Evolutionary conservation across 1,140 invertebrate genomes (phyloP).

Genomic region (Pantala flavescens): DNA sequence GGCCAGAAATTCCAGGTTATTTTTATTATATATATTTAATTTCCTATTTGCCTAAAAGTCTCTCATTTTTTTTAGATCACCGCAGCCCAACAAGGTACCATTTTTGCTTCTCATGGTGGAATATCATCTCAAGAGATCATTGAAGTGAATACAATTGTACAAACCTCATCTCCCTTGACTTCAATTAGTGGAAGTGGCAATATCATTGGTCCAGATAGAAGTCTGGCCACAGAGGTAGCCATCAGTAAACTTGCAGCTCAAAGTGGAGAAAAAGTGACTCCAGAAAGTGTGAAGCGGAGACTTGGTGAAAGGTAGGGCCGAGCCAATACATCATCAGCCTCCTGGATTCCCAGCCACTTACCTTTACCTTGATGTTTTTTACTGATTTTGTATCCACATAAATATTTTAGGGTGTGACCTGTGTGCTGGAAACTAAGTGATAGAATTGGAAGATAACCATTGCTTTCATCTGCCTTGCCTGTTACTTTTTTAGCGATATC

Average conservation of each 20-base stretch:
- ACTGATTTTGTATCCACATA: too few relatives aligned
- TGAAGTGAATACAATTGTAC: not conserved
- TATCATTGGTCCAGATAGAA: not conserved
- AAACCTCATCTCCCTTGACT: not conserved
- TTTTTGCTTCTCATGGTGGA: conserved; percentile 22
- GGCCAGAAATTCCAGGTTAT: too few relatives aligned
- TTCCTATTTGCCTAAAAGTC: too few relatives aligned
- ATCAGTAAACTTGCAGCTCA: conserved; percentile 6
- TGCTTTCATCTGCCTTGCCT: too few relatives aligned
- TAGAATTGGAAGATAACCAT: too few relatives aligned
- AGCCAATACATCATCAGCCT: not conserved
- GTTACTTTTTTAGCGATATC: too few relatives aligned
- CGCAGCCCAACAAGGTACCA: conserved; percentile 41
- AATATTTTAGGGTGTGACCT: too few relatives aligned
- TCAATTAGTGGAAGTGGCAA: not conserved
- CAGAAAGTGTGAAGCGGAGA: not conserved
- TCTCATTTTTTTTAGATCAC: conserved; percentile 33
- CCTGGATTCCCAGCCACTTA: too few relatives aligned
- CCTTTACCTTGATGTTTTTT: too few relatives aligned
- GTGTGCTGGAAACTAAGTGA: too few relatives aligned
- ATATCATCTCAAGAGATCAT: not conserved
- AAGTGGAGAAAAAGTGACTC: conserved; percentile 5
- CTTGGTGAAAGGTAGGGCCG: not conserved
- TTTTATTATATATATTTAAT: too few relatives aligned
- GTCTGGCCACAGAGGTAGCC: not conserved